Conservation (phyloP, 2,797 vertebrate genomes). For the Cygnus olor region DNA sequence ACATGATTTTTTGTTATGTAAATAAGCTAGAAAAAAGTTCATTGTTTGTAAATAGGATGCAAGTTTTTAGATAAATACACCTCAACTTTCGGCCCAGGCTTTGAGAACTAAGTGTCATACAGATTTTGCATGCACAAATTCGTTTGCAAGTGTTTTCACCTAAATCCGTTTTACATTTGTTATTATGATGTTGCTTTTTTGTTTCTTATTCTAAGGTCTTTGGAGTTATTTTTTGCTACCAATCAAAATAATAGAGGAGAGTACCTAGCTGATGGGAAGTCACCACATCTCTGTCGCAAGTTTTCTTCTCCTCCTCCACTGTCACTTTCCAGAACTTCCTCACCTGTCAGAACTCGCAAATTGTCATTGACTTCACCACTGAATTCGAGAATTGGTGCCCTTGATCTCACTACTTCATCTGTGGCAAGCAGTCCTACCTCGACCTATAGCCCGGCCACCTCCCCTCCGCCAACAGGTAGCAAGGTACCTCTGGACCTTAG, state of each 20-base stretch:
- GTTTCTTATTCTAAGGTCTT: conserved; percentile 80
- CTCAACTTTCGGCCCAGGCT: not conserved
- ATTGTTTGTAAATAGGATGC: not conserved
- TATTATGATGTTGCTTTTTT: not conserved
- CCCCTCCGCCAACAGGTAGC: conserved; percentile 85
- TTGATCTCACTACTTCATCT: conserved; percentile 87
- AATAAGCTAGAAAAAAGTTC: not conserved
- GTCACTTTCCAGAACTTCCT: conserved; percentile 90
- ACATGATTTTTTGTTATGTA: not conserved
- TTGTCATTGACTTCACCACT: conserved; percentile 92
- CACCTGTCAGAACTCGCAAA: conserved; percentile 92
- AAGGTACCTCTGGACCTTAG: conserved; percentile 85
- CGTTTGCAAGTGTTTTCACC: not conserved
- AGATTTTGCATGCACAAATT: not conserved
- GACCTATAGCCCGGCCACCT: conserved; percentile 82
- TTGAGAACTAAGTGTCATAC: not conserved
- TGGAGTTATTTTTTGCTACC: conserved; percentile 96
- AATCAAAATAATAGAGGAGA: conserved; percentile 91
- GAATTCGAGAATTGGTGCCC: conserved; percentile 85
- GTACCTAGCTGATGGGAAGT: conserved; percentile 88
- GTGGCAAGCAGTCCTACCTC: conserved; percentile 78
- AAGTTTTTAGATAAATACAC: not conserved
- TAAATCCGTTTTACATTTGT: not conserved
- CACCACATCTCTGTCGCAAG: conserved; percentile 93
- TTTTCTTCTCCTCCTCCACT: conserved; percentile 95